phyloP scores from a whole-genome alignment of 1,140 invertebrate genomes.

The Acyrthosiphon pisum region DNA sequence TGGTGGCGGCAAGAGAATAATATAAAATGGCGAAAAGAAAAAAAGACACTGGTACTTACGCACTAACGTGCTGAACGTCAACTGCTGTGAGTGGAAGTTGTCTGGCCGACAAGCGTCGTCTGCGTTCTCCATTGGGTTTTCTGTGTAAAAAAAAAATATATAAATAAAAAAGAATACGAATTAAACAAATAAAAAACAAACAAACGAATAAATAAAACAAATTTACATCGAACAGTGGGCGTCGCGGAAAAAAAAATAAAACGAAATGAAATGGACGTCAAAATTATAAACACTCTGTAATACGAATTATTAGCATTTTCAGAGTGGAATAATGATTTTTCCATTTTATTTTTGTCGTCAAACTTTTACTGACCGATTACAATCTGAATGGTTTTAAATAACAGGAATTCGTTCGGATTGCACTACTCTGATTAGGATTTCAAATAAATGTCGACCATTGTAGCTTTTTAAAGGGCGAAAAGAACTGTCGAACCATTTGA shows the following conservation, averaged over 20 bases:
- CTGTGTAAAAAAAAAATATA: slow-evolving; percentile 55
- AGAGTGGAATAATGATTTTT: slow-evolving; percentile 16
- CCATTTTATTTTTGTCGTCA: background rate
- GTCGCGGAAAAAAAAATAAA: background rate
- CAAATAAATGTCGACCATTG: slow-evolving; percentile 2
- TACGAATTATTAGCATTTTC: slow-evolving; percentile 26
- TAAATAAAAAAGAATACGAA: background rate
- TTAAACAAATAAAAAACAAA: background rate
- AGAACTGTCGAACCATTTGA: background rate
- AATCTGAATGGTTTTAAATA: slow-evolving; percentile 30
- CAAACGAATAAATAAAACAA: slow-evolving; percentile 12
- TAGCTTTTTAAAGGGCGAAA: background rate
- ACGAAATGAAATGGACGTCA: background rate
- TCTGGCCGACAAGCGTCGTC: slow-evolving; percentile 65
- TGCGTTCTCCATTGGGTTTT: slow-evolving; percentile 60
- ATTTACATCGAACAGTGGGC: background rate
- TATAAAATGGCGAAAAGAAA: slow-evolving; percentile 21
- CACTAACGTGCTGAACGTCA: slow-evolving; percentile 64
- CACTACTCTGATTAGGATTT: background rate
- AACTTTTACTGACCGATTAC: slow-evolving; percentile 17
- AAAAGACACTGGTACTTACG: slow-evolving; percentile 62
- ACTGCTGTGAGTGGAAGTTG: slow-evolving; percentile 62
- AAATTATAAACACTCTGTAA: background rate
- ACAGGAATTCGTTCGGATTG: background rate
- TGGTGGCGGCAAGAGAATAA: background rate